phyloP scores from a whole-genome alignment of 2,888 invertebrate genomes.

The Synanthedon tipuliformis region DNA sequence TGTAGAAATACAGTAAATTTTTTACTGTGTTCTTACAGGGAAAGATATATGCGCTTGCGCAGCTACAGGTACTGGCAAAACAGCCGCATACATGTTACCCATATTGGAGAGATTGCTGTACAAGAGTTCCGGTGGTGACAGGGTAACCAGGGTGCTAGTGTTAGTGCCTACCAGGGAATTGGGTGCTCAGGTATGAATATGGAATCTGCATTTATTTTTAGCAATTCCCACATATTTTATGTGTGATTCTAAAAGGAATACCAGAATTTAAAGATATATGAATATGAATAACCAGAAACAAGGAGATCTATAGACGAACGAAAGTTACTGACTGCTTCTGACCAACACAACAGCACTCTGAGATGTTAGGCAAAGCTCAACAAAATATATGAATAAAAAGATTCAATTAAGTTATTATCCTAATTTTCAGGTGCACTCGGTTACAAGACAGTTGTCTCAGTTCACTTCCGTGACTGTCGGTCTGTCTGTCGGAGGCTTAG shows the following conservation, averaged over 20 bases:
- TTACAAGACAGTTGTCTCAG: conserved; percentile 90
- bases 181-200: conserved; percentile 81
- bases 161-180: conserved; percentile 97
- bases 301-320: too few species aligned
- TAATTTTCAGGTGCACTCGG: conserved; percentile 81
- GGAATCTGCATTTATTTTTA: too few species aligned
- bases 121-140: conserved; percentile 77
- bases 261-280: too few species aligned
- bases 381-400: too few species aligned
- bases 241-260: too few species aligned
- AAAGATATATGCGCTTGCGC: conserved; percentile 98
- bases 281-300: too few species aligned
- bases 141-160: conserved; percentile 84
- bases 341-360: too few species aligned
- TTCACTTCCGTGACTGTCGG: conserved; percentile 86
- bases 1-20: not conserved
- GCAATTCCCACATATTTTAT: too few species aligned
- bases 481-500: conserved; percentile 88
- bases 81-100: conserved; percentile 98
- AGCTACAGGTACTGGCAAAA: conserved; percentile 98
- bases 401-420: not conserved
- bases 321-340: too few species aligned
- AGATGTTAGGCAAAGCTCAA: too few species aligned
- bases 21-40: conserved; percentile 55
- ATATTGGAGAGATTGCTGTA: conserved; percentile 93